phyloP scores from a whole-genome alignment of 2,113 vertebrate species.

The Oncorhynchus nerka region DNA sequence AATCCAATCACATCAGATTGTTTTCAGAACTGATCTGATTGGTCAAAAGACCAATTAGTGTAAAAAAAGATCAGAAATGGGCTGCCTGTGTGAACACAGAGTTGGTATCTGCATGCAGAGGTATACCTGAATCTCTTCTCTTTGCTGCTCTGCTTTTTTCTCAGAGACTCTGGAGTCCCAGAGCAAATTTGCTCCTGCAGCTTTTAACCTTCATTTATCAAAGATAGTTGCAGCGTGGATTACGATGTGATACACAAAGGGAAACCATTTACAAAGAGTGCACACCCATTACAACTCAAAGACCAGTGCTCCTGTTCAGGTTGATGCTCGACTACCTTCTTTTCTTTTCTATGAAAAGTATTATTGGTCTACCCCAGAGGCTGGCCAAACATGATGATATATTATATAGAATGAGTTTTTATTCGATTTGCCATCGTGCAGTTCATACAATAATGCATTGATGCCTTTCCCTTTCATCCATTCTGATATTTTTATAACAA shows the following conservation, averaged over 20 bases:
- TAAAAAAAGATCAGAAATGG: no score
- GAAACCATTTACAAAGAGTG: background rate
- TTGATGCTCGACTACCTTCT: background rate
- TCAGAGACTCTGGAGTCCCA: background rate
- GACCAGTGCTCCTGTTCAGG: background rate
- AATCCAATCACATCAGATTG: no score
- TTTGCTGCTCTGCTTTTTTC: background rate
- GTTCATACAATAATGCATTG: conserved; percentile 27
- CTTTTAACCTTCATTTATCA: background rate
- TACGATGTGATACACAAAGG: background rate
- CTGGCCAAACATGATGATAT: conserved; percentile 2
- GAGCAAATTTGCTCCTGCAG: background rate
- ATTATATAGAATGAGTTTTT: no score
- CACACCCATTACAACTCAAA: background rate
- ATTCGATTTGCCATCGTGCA: background rate
- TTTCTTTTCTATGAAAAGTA: background rate
- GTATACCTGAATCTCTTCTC: background rate
- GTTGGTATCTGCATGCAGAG: background rate
- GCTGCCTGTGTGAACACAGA: no score
- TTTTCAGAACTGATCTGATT: no score
- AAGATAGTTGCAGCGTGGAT: background rate
- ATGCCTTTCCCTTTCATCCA: no score
- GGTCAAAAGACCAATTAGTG: no score
- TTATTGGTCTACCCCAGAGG: conserved; percentile 5
- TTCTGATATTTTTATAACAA: background rate